Evolutionary conservation across 2,888 invertebrate species (phyloP).

Genomic region (Ennomos fuscantarius): DNA sequence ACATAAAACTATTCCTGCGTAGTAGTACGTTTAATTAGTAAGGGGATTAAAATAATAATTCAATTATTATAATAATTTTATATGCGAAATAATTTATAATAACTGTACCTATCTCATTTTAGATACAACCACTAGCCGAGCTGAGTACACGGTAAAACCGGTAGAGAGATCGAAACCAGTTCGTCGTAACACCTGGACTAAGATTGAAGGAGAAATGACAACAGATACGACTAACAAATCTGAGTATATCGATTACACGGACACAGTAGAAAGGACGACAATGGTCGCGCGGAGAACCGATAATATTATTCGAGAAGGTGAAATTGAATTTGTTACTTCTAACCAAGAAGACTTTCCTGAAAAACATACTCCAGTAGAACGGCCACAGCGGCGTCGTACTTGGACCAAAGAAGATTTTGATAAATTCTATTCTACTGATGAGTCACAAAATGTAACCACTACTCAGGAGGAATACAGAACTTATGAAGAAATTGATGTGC

Average conservation of each 20-base stretch:
- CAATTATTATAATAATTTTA: too few species aligned
- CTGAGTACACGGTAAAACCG: constrained; percentile 89
- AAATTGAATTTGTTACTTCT: constrained; percentile 88
- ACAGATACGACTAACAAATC: constrained; percentile 88
- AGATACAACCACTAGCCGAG: constrained; percentile 89
- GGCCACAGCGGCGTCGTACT: constrained; percentile 86
- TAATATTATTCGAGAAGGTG: constrained; percentile 88
- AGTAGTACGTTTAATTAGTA: too few species aligned
- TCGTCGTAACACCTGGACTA: constrained; percentile 91
- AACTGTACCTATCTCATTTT: constrained; percentile 47
- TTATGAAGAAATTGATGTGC: constrained; percentile 85
- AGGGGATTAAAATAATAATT: too few species aligned
- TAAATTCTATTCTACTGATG: constrained; percentile 87
- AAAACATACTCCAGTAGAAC: constrained; percentile 83
- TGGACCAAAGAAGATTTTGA: constrained; percentile 91
- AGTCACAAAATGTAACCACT: constrained; percentile 85
- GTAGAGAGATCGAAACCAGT: constrained; percentile 87
- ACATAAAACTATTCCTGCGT: too few species aligned
- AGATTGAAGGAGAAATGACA: constrained; percentile 90
- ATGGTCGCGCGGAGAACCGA: constrained; percentile 86
- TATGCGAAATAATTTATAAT: neutral
- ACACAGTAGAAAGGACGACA: constrained; percentile 85
- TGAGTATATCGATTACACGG: constrained; percentile 88
- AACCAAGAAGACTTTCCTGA: constrained; percentile 87
- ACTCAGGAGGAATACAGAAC: constrained; percentile 88